Evolutionary conservation across 2,113 vertebrate species (phyloP).

Genomic region (Otus sunia): DNA sequence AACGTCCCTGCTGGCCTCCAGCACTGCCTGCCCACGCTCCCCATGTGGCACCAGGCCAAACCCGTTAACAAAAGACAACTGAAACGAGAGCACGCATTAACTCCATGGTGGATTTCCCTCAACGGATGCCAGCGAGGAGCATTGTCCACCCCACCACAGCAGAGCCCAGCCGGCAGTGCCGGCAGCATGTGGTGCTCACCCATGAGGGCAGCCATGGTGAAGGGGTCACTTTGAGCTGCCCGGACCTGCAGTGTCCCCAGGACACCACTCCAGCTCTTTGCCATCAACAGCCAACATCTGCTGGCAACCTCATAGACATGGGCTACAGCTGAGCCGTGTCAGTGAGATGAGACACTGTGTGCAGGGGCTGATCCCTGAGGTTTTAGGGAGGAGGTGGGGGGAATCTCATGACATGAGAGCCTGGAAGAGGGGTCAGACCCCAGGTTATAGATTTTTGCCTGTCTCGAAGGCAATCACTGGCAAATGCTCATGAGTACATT

Average conservation of each 20-base stretch:
- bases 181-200: neutral
- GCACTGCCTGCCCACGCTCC: neutral
- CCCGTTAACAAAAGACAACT: neutral
- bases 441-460: neutral
- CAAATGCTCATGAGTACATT: neutral
- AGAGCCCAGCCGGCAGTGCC: neutral
- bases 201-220: neutral
- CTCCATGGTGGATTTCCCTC: neutral
- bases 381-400: neutral
- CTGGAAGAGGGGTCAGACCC: neutral
- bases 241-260: rapidly evolving
- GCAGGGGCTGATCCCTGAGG: neutral
- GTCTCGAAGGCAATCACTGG: neutral
- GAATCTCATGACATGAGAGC: neutral
- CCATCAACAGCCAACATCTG: neutral
- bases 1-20: neutral
- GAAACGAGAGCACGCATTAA: neutral
- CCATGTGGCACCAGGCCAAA: neutral
- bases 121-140: neutral
- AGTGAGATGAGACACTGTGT: rapidly evolving
- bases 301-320: neutral
- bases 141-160: neutral
- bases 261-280: neutral
- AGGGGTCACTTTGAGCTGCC: neutral
- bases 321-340: neutral